Base-by-base conservation (phyloP, 2,888 invertebrate genomes). In the Heliconius cydno region DNA sequence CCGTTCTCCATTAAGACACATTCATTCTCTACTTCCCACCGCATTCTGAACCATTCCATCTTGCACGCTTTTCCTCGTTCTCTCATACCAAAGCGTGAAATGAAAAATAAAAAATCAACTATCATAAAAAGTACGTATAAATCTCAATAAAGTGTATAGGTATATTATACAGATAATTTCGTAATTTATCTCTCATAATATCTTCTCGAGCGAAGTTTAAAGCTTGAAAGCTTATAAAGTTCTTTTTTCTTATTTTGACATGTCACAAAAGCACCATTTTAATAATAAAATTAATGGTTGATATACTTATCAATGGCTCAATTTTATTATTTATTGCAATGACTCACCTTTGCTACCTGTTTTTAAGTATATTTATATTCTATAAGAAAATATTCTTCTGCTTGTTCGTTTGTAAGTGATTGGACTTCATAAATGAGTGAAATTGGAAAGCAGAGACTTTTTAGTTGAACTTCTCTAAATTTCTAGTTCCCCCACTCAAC, bases 201-300 rank as follows among this genome's bases (percentile, higher is more conserved):
- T 73, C 73, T n/a, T 73, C 72, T 72, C 34, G 34, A 34, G 34
- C 60, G 34, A n/a, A 73, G 60, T 34, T 73, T 41, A 63, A 75
- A 75, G 75, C 38, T 63, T 60, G 34, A 63, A 34, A 65, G 38
- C 41, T 65, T 65, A 63, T 65, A 66, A 66, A 46, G 30, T 13
- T 28, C 65, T 46, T 65, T 65, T 63, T 63, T 19, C 22, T 75
- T 75, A 46, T 65, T 75, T 65, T 65, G 41, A 65, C 65, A 46
- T 75, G 75, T 75, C 75, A 75, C 65, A 75, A 75, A 66, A n/a
- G 65, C 25, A 75, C 41, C 75, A 41, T 75, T 75, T 75, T 75
- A 75, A 75, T 75, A 75, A 75, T 66, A 41, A 75, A 75, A 75
- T 75, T 75, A 75, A 75, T 75, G 75, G 75, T 65, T 75, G 75